Evolutionary conservation across 2,888 invertebrate genomes (phyloP), one percentile per base, ranked within the genome.

Genomic region (Trachelus troglodyta): DNA sequence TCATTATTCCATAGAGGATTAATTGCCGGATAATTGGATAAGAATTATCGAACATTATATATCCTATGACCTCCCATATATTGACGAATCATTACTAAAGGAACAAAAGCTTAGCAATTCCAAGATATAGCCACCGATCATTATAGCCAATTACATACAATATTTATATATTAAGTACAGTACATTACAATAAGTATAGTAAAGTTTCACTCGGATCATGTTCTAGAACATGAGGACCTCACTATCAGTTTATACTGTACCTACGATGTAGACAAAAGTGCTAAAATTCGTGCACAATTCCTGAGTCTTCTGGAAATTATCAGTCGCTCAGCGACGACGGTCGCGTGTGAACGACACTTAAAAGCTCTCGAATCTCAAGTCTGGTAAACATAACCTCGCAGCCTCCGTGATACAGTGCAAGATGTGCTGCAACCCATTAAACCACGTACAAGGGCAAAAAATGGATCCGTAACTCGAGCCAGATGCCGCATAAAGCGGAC

Each of bases 401-500:
- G 71, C 71, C 33, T 71, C 71, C 34, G 31, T 23, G 71, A 71
- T 23, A 15, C 31, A 34, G 34, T 34, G 71, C 71, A 71, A 71
- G 71, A 34, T 34, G 71, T 34, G 34, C 71, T 34, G 71, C 71
- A 34, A 79, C 69, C 74, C 69, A 69, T 74, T 77, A 68, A 35
- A 56, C 37, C 69, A 76, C 77, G 75, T 78, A 77, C 75, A 75
- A 71, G 35, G 78, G 76, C 79, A 78, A 80, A 86, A 84, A 77
- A 80, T 75, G 69, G 80, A 79, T 81, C 74, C 78, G 80, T 87
- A 85, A 88, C 81, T 86, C 81, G 83, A 85, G 77, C 79, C 85
- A 87, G 85, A 86, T 87, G 85, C 83, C 76, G 80, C 80, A 82
- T 81, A 79, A 83, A 82, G 80, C 74, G 74, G 78, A 81, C 81